Conservation (phyloP, 2,888 invertebrate species). For the Odontomyia ornata region DNA sequence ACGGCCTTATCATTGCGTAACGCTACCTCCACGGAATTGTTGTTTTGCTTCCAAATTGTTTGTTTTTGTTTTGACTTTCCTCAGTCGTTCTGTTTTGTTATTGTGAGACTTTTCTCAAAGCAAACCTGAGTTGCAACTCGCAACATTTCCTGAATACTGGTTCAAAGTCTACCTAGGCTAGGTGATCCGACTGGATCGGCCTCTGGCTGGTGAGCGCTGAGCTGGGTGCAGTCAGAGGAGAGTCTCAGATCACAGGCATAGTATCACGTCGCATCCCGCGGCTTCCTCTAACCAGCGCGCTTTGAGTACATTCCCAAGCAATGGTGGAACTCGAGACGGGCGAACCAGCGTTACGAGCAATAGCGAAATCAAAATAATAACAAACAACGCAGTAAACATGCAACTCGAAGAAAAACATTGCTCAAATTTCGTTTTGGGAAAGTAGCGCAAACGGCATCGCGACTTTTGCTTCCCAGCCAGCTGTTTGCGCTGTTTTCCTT, state of each 20-base stretch:
- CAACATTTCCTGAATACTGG: conserved; percentile 15
- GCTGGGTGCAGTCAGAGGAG: not conserved
- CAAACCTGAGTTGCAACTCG: not conserved
- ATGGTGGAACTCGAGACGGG: not conserved
- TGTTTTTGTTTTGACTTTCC: conserved; percentile 27
- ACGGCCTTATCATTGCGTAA: conserved; percentile 47
- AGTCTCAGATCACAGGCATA: not conserved
- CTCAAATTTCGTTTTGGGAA: conserved; percentile 29
- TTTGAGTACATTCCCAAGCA: not conserved
- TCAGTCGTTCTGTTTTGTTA: not conserved
- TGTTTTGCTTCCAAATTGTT: conserved; percentile 24
- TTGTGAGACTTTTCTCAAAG: not conserved
- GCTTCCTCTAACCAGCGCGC: not conserved
- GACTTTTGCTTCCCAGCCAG: not conserved
- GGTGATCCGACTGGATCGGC: not conserved
- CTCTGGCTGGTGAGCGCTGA: too few species aligned
- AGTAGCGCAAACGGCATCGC: not conserved
- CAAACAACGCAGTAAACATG: conserved; percentile 8
- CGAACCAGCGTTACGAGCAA: not conserved
- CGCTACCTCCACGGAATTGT: conserved; percentile 32
- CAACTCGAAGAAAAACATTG: not conserved
- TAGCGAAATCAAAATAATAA: conserved; percentile 25
- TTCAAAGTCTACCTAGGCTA: conserved; percentile 9
- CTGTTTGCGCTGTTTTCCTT: not conserved
- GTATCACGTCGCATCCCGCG: not conserved